Evolutionary conservation across 2,888 invertebrate genomes (phyloP).

Genomic region (Microchrysa polita): DNA sequence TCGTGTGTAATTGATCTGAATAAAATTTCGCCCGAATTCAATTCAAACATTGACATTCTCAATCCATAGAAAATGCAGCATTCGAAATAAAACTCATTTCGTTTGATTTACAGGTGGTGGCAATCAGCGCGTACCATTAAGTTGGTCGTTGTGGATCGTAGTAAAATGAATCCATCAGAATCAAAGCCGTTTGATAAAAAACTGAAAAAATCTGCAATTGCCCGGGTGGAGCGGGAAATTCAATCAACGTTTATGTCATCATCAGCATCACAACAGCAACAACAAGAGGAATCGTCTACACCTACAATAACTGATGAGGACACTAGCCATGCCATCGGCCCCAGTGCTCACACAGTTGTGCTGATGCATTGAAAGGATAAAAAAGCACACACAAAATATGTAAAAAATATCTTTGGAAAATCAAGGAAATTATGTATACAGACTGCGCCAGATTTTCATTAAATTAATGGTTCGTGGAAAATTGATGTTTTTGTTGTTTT

Average conservation of each 20-base stretch:
- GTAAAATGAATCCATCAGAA: not conserved
- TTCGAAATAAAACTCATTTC: slow-evolving; percentile 4
- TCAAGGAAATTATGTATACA: too few relatives aligned
- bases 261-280: too few relatives aligned
- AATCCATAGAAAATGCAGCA: not conserved
- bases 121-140: slow-evolving; percentile 35
- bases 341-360: slow-evolving; percentile 13
- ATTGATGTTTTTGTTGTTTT: too few relatives aligned
- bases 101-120: slow-evolving; percentile 31
- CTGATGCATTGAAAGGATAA: slow-evolving; percentile 13
- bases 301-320: slow-evolving; percentile 6
- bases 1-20: not conserved
- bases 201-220: not conserved
- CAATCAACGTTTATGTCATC: slow-evolving; percentile 9
- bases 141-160: slow-evolving; percentile 20
- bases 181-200: not conserved
- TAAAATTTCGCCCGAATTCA: too few relatives aligned
- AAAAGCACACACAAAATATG: too few relatives aligned
- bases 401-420: too few relatives aligned
- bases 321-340: not conserved
- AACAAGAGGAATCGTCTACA: too few relatives aligned
- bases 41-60: too few relatives aligned
- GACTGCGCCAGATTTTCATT: too few relatives aligned
- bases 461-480: too few relatives aligned
- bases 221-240: slow-evolving; percentile 29